phyloP scores from a whole-genome alignment of 2,888 invertebrate genomes.

The Himalopsyche japonica region DNA sequence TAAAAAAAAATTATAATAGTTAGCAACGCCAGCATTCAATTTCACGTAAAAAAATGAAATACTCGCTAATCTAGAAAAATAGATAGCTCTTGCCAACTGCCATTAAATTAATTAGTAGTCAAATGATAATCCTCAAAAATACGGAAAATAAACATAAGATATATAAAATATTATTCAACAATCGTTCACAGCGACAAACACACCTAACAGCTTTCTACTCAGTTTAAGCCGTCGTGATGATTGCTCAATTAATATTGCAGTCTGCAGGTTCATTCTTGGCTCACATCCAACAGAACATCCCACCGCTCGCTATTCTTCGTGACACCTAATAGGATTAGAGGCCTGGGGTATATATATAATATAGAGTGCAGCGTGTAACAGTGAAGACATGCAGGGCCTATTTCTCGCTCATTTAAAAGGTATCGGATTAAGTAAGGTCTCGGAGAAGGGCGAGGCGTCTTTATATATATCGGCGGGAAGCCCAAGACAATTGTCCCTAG shows the following conservation, averaged over 20 bases:
- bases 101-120: too few species aligned
- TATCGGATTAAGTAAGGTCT: not conserved
- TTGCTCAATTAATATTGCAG: slow-evolving; percentile 8
- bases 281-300: not conserved
- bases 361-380: not conserved
- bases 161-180: not conserved
- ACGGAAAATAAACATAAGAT: not conserved
- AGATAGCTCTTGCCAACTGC: too few species aligned
- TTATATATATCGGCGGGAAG: not conserved
- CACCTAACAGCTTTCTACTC: not conserved
- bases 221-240: not conserved
- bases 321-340: slow-evolving; percentile 21
- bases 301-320: not conserved
- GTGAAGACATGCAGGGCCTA: slow-evolving; percentile 2
- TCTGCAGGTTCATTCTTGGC: slow-evolving; percentile 4
- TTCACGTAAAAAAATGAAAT: too few species aligned
- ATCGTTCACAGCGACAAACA: not conserved
- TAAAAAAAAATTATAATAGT: too few species aligned
- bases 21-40: too few species aligned
- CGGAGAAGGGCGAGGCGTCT: not conserved
- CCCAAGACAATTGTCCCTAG: not conserved
- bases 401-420: slow-evolving; percentile 6
- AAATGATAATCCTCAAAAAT: not conserved
- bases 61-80: too few species aligned
- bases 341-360: not conserved